Evolutionary conservation across 2,113 vertebrate species (phyloP), one percentile per base, ranked within the genome.

Genomic region (Sisor rabdophorus): DNA sequence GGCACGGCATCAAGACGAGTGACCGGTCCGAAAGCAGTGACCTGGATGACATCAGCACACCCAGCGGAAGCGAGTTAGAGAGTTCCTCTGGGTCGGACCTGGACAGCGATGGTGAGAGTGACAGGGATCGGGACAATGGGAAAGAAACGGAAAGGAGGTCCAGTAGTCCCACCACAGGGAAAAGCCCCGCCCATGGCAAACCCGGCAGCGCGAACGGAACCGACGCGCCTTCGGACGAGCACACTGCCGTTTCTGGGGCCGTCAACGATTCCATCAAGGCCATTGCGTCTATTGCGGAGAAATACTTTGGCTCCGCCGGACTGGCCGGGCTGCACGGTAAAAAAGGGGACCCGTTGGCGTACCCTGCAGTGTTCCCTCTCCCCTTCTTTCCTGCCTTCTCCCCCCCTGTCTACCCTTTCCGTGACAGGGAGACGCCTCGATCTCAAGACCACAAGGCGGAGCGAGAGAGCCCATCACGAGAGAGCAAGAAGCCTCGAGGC

Each of bases 231-330:
- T 92, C 96, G 90, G 97, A 99, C 81, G 96, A 98, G 90, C 95
- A 95, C 83, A 96, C 95, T 81, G 95, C 95, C 71, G 96, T 98
- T 86, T 97, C 96, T 80, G 97, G 97, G 88, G 96, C 97, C 81
- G 97, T 99, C 84, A 98, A 98, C 92, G 96, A 98, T 94, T 99
- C 97, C 90, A 98, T 98, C 90, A 98, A 98, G 89, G 96, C 97
- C 89, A 98, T 99, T 88, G 97, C 96, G 85, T 98, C 97, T 88
- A 99, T 99, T 90, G 96, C 97, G 83, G 97, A 99, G 90, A 98
- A 98, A 91, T 99, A 98, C 90, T 99, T 99, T 94, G 96, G 97
- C 91, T 98, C 96, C 77, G 94, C 95, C 81, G 96, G 96, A 91
- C 93, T 98, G 86, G 94, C 94, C 85, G 93, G 96, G 85, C 93